Evolutionary conservation across 2,113 vertebrate genomes (phyloP).

Genomic region (Phoxinus phoxinus): DNA sequence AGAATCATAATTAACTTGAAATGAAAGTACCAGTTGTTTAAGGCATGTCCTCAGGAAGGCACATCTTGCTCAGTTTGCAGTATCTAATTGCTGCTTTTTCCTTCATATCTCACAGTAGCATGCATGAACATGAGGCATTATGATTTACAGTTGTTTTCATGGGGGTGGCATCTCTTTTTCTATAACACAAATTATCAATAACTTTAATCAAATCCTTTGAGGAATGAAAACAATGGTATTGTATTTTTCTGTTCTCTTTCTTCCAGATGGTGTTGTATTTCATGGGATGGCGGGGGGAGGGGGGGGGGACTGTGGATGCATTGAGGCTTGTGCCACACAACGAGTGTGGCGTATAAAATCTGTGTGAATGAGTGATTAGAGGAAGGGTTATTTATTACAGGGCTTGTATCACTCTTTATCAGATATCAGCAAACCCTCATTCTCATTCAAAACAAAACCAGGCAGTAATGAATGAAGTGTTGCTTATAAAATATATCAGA

Average conservation of each 20-base stretch:
- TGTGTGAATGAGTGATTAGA: neutral
- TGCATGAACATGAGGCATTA: neutral
- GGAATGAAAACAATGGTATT: slow-evolving; percentile 19
- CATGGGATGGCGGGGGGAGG: too few species aligned
- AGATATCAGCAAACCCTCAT: neutral
- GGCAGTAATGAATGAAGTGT: neutral
- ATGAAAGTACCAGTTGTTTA: slow-evolving; percentile 7
- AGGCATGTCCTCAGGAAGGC: slow-evolving; percentile 5
- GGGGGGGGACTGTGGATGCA: neutral
- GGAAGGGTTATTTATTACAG: slow-evolving; percentile 19
- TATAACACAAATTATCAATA: neutral
- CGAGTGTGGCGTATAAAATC: neutral
- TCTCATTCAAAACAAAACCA: neutral
- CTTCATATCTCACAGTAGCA: neutral
- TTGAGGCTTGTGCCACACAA: neutral
- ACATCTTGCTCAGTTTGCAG: neutral
- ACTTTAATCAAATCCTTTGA: neutral
- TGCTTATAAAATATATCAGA: too few species aligned
- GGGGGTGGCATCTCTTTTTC: neutral
- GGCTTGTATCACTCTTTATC: neutral
- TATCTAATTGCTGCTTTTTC: neutral
- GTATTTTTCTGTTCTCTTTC: neutral
- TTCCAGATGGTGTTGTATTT: neutral
- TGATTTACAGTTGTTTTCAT: neutral
- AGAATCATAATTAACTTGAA: neutral